Evolutionary conservation across 2,888 invertebrate species (phyloP), one percentile per base, ranked within the genome.

Genomic region (Euproctis similis): DNA sequence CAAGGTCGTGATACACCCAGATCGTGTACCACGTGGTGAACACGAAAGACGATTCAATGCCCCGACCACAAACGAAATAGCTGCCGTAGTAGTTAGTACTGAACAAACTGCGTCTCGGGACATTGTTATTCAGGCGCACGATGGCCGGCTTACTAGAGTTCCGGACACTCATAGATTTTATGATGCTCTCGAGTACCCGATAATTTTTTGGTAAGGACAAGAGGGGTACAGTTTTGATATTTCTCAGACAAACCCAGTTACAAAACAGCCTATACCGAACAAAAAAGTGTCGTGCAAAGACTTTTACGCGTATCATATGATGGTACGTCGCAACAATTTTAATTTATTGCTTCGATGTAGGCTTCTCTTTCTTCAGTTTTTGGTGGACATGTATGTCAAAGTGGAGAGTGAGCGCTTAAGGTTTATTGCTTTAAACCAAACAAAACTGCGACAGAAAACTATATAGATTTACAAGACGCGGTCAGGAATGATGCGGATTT

Each of bases 181-280:
- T 38, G 69, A 74, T 43, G 57, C 71, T 2, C 16, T 53, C 14
- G 54, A 54, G 51, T 51, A 52, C 30, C 53, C 51, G 1, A 26
- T 53, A 2, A 26, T 55, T 5, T 51, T 46, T 30, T 53, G 53
- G 43, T 42, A 44, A 18, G 47, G 47, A 9, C 40, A 50, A 42
- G 48, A 24, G 45, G 46, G 1, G 47, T 49, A 23, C 26, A 43
- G 31, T 40, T 46, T 17, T 26, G 28, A 22, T n/a, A 38, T 46
- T 5, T 44, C 46, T 20, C 38, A 43, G 38, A 13, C 40, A 23
- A 41, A 48, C 46, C 41, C 36, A 22, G 18, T 26, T 14, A 42
- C 43, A 41, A n/a, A n/a, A n/a, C n/a, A n/a, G n/a, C n/a, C n/a
- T n/a, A n/a, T n/a, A n/a, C n/a, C n/a, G n/a, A n/a, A n/a, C n/a